These are phyloP conservation scores for Lordiphosa stackelbergi DNA, from an alignment of 1,140 invertebrate species.

Conservation along the genomic window DNA sequence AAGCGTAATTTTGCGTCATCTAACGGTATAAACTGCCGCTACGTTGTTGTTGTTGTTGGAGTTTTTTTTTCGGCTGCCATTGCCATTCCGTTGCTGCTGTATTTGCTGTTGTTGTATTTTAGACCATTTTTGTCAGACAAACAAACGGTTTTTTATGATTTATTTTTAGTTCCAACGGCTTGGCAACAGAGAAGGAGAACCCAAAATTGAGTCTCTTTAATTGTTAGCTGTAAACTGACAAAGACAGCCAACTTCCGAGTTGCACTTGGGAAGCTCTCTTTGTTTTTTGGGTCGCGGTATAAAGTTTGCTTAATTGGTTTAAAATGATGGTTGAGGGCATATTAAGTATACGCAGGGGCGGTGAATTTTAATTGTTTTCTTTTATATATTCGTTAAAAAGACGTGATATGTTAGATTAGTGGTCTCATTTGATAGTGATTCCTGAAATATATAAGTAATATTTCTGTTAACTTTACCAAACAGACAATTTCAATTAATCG, in stretches of 20 bases:
- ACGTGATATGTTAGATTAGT: too few species aligned
- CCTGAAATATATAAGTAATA: too few species aligned
- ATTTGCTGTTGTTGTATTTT: constrained; percentile 54
- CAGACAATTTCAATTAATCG: too few species aligned
- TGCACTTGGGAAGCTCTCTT: constrained; percentile 51
- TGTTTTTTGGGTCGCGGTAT: constrained; percentile 7
- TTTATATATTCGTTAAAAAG: too few species aligned
- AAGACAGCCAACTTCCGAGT: constrained; percentile 42
- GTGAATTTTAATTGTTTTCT: too few species aligned
- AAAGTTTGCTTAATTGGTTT: too few species aligned
- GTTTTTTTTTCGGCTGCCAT: constrained; percentile 50
- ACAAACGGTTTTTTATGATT: constrained; percentile 17
- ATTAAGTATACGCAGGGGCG: too few species aligned
- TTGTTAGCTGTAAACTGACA: constrained; percentile 17
- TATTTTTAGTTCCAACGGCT: constrained; percentile 12
- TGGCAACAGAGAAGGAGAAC: background rate
- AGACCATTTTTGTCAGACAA: constrained; percentile 62
- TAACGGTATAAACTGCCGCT: constrained; percentile 67
- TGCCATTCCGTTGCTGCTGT: constrained; percentile 45
- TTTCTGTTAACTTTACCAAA: too few species aligned
- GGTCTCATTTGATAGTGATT: too few species aligned
- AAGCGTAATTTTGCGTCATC: constrained; percentile 74
- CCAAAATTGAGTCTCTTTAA: constrained; percentile 3
- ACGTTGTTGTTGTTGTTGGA: constrained; percentile 51
- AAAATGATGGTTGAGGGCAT: too few species aligned